phyloP scores from a whole-genome alignment of 2,113 vertebrate genomes.

The Gymnarchus niloticus region DNA sequence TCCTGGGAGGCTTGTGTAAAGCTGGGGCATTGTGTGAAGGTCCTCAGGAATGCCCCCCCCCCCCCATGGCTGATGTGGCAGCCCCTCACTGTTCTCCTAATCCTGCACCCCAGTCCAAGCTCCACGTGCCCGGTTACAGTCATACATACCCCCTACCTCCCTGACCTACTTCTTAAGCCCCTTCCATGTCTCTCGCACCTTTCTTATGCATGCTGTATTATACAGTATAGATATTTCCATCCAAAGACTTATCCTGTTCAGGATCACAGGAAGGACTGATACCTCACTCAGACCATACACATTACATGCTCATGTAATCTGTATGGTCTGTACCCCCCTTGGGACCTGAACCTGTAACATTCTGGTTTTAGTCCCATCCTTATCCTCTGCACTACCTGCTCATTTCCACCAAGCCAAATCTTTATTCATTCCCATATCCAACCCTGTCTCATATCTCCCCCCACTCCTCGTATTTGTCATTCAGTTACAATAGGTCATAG shows the following conservation, averaged over 20 bases:
- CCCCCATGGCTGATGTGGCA: neutral
- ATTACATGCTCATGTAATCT: neutral
- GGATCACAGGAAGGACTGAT: no score
- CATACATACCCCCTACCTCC: neutral
- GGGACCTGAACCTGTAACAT: neutral
- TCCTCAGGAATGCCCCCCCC: neutral
- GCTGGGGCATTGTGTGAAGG: neutral
- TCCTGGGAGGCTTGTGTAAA: constrained; percentile 8
- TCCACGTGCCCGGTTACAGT: neutral
- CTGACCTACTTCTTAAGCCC: neutral
- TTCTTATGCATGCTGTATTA: neutral
- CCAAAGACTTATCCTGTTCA: no score
- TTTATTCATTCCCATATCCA: neutral
- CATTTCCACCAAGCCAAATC: no score
- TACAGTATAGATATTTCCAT: neutral
- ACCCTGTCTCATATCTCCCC: no score
- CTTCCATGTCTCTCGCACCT: neutral
- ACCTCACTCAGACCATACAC: neutral
- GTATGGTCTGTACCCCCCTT: neutral
- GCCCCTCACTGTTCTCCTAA: constrained; percentile 7
- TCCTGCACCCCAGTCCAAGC: neutral
- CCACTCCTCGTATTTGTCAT: neutral
- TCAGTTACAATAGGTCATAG: neutral
- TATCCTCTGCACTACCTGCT: no score
- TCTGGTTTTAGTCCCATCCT: neutral